Evolutionary conservation across 1,140 invertebrate species (phyloP).

Genomic region (Agraylea sexmaculata): DNA sequence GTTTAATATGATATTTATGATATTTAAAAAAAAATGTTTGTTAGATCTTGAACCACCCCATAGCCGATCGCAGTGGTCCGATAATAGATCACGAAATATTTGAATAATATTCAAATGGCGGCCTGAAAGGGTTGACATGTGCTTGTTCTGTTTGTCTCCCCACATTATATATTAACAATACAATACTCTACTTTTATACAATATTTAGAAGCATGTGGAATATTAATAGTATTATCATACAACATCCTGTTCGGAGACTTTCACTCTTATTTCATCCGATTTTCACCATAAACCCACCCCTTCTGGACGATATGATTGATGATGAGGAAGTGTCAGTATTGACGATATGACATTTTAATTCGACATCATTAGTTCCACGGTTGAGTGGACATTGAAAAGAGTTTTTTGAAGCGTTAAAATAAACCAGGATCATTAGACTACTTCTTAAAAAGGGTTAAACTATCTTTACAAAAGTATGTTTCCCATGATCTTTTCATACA

Average conservation of each 20-base stretch:
- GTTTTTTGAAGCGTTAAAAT: conserved; percentile 9
- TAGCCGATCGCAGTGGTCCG: too few relatives aligned
- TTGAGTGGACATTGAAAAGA: conserved; percentile 15
- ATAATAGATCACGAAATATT: conserved; percentile 21
- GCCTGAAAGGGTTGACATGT: conserved; percentile 12
- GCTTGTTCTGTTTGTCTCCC: conserved; percentile 3
- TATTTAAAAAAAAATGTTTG: too few relatives aligned
- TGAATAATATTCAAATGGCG: conserved; percentile 21
- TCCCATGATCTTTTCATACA: too few relatives aligned
- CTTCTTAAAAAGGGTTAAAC: too few relatives aligned
- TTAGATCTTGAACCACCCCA: too few relatives aligned
- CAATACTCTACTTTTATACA: too few relatives aligned
- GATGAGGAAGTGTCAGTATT: background rate
- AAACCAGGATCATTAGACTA: too few relatives aligned
- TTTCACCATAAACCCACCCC: conserved; percentile 6
- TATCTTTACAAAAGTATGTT: too few relatives aligned
- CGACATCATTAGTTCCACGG: conserved; percentile 20
- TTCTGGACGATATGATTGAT: conserved; percentile 2
- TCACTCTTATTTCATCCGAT: conserved; percentile 7
- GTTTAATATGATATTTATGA: too few relatives aligned
- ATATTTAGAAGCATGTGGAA: too few relatives aligned
- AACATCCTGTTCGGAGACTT: conserved; percentile 1
- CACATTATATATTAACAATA: conserved; percentile 6
- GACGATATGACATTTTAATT: conserved; percentile 18
- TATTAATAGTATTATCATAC: conserved; percentile 3